Evolutionary conservation across 2,888 invertebrate genomes (phyloP), one percentile per base, ranked within the genome.

Genomic region (Habrosyne pyritoides): DNA sequence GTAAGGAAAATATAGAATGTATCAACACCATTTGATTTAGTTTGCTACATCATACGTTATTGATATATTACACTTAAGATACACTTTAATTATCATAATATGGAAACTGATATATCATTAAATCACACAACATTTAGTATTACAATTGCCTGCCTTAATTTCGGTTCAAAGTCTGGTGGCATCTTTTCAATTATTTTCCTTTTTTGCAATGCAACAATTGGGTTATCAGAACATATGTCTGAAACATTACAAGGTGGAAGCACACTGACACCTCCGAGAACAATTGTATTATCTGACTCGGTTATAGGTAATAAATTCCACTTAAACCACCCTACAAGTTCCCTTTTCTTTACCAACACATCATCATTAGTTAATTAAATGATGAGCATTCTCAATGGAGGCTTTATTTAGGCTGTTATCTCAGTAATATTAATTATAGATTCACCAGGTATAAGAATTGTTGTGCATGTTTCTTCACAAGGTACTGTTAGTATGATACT

Each of bases 201-300:
- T 53, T 90, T 78, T 69, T 86, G 87, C 62, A 81, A 69, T 12
- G 82, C 83, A 22, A 91, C 78, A 36, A 87, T 78, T 42, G 87
- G 79, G 64, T 85, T 91, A 21, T 85, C 84, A 14, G 90, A 83
- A 71, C 85, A 87, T 58, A 91, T 81, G 69, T 87, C 83, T 47
- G 62, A 67, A 21, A 69, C 63, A 59, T 61, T 73, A 48, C 89
- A 91, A 1, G 91, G 91, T 24, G 86, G 82, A 49, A 91, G 60
- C 56, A 91, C 61, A 53, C 68, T 73, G 0, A 83, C 83, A 80
- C 79, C 82, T 4, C 86, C 86, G 62, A 91, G 73, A 33, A 80
- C 58, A 59, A 91, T 84, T 64, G 78, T 86, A 42, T 84, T 80
- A 33, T 75, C 81, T 14, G 67, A 73, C 64, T 86, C 90, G 7